Percentiles rank a stretch among this genome's conserved stretches.
Evolutionary conservation across 2,888 invertebrate genomes (phyloP).

Genomic region (Ormyrus labotus): DNA sequence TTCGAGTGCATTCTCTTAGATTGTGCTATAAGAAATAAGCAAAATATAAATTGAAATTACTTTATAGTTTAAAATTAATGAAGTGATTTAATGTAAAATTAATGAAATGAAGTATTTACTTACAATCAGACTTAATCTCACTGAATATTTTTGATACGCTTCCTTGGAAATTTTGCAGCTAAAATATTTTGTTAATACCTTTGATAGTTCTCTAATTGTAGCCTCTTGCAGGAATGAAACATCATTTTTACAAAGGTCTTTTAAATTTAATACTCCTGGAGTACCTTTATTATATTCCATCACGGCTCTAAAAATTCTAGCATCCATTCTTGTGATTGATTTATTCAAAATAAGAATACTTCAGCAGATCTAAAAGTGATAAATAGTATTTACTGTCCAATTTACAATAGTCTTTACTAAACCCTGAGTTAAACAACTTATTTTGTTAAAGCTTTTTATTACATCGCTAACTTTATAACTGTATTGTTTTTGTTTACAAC

Average conservation of each 20-base stretch:
- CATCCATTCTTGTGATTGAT: slow-evolving; percentile 61
- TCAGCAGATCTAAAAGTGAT: too few species aligned
- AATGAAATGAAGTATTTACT: slow-evolving; percentile 55
- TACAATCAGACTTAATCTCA: slow-evolving; percentile 67
- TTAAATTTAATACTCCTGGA: too few species aligned
- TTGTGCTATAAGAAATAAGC: slow-evolving; percentile 61
- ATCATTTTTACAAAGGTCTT: too few species aligned
- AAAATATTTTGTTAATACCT: slow-evolving; percentile 64
- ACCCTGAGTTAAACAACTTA: too few species aligned
- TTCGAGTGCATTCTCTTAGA: slow-evolving; percentile 65
- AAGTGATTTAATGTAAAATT: slow-evolving; percentile 9
- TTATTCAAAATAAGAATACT: too few species aligned
- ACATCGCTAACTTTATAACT: too few species aligned
- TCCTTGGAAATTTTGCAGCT: slow-evolving; percentile 67
- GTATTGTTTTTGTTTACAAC: too few species aligned
- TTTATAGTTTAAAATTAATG: not conserved
- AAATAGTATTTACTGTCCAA: too few species aligned
- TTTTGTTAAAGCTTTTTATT: too few species aligned
- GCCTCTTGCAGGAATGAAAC: not conserved
- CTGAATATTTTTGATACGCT: slow-evolving; percentile 68
- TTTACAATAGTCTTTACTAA: too few species aligned
- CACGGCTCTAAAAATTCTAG: slow-evolving; percentile 59
- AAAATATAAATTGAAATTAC: not conserved
- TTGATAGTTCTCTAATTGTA: slow-evolving; percentile 61
- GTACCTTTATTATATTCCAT: too few species aligned